phyloP scores from a whole-genome alignment of 2,113 vertebrate genomes.

The Ictalurus furcatus region DNA sequence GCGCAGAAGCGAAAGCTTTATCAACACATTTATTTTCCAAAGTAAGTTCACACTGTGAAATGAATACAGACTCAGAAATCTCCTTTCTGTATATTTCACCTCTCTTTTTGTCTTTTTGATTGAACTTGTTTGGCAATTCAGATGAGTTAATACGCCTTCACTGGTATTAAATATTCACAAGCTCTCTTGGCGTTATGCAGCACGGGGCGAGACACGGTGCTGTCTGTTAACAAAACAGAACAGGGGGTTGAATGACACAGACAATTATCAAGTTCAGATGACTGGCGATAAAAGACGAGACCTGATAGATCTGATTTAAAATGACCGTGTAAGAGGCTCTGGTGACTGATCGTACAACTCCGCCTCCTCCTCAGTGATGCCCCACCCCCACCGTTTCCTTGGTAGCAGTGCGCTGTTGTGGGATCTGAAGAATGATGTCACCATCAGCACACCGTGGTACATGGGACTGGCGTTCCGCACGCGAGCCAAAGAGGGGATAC shows the following conservation, averaged over 20 bases:
- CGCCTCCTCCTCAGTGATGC: conserved; percentile 79
- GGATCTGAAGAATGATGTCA: conserved; percentile 92
- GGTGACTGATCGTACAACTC: conserved; percentile 10
- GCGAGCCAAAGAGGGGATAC: conserved; percentile 78
- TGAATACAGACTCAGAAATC: not conserved
- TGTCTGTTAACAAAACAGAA: conserved; percentile 38
- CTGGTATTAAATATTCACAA: conserved; percentile 26
- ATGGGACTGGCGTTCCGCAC: conserved; percentile 93
- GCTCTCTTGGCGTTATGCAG: conserved; percentile 8
- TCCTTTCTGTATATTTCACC: conserved; percentile 66
- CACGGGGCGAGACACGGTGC: conserved; percentile 23
- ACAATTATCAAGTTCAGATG: conserved; percentile 26
- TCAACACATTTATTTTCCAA: not conserved
- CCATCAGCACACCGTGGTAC: conserved; percentile 92
- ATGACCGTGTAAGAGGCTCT: conserved; percentile 12
- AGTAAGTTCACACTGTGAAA: not conserved
- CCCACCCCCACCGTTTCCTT: conserved; percentile 88
- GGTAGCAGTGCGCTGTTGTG: conserved; percentile 90
- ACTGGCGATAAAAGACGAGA: not conserved
- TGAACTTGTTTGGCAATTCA: not conserved
- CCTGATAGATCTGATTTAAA: conserved; percentile 18
- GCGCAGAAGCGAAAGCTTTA: not conserved
- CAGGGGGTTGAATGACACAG: conserved; percentile 19
- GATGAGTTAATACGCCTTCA: not conserved
- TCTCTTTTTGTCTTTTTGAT: conserved; percentile 57